These are phyloP conservation scores for Enteromius argenteus DNA, from an alignment of 2,797 vertebrate species.

Conservation along the genomic window DNA sequence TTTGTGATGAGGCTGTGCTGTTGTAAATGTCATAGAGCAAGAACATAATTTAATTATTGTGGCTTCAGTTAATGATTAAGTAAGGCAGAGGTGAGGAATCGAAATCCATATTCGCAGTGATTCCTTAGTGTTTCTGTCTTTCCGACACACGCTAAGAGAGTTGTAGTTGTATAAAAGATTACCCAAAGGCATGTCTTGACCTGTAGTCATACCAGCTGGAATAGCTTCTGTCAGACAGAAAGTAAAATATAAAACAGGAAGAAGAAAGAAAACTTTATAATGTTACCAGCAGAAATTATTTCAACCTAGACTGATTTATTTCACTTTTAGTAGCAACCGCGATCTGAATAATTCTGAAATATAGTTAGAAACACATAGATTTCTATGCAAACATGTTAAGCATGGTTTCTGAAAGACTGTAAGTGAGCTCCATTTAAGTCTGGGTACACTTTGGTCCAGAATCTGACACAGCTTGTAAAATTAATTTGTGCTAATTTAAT, in stretches of 20 bases:
- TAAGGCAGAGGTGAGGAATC: background rate
- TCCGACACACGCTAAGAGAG: background rate
- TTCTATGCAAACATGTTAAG: too few species aligned
- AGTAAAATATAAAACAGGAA: background rate
- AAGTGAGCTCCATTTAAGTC: background rate
- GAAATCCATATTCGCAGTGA: background rate
- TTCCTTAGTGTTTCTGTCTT: background rate
- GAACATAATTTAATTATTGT: background rate
- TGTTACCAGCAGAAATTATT: background rate
- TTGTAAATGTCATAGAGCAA: background rate
- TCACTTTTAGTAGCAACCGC: too few species aligned
- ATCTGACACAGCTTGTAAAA: background rate
- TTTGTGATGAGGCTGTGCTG: background rate
- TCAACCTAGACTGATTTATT: too few species aligned
- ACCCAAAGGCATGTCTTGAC: conserved; percentile 35
- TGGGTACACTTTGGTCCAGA: background rate
- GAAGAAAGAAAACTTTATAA: background rate
- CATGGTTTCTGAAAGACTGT: background rate
- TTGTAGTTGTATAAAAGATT: background rate
- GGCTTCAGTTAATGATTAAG: conserved; percentile 6
- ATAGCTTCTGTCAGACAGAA: background rate
- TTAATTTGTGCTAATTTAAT: background rate
- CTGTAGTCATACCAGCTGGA: conserved; percentile 12
- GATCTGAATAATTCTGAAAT: too few species aligned
- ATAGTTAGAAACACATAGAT: too few species aligned